phyloP scores from a whole-genome alignment of 1,140 invertebrate species.

The Seison nebaliae region DNA sequence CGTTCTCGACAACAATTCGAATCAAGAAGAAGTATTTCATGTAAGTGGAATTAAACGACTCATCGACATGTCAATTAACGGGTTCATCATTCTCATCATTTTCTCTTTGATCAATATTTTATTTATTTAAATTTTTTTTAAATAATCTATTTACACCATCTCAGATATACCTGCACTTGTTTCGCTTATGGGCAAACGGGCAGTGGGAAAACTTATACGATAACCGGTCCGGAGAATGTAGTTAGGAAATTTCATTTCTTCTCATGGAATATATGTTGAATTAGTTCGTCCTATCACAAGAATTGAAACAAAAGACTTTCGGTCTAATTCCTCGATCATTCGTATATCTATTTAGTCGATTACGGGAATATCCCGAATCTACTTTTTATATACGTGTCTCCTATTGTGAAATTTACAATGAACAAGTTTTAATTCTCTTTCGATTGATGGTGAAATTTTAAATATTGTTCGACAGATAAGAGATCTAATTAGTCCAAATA shows the following conservation, averaged over 20 bases:
- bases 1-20: constrained; percentile 23
- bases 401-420: constrained; percentile 29
- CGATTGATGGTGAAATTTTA: background rate
- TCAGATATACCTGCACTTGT: constrained; percentile 39
- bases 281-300: background rate
- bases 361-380: constrained; percentile 16
- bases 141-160: constrained; percentile 1
- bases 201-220: constrained; percentile 29
- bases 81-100: constrained; percentile 16
- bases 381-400: constrained; percentile 20
- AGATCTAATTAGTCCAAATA: constrained; percentile 63
- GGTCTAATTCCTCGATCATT: constrained; percentile 26
- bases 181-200: constrained; percentile 29
- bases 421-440: constrained; percentile 20
- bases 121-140: background rate
- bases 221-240: constrained; percentile 25
- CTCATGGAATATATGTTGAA: background rate
- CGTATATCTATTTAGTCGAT: constrained; percentile 19
- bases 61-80: constrained; percentile 24
- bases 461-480: constrained; percentile 41
- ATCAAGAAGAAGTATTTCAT: constrained; percentile 25
- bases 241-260: constrained; percentile 14
- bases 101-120: background rate
- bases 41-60: constrained; percentile 25
- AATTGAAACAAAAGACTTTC: background rate